phyloP scores from a whole-genome alignment of 1,140 invertebrate species.

The Drosophila lacertosa region DNA sequence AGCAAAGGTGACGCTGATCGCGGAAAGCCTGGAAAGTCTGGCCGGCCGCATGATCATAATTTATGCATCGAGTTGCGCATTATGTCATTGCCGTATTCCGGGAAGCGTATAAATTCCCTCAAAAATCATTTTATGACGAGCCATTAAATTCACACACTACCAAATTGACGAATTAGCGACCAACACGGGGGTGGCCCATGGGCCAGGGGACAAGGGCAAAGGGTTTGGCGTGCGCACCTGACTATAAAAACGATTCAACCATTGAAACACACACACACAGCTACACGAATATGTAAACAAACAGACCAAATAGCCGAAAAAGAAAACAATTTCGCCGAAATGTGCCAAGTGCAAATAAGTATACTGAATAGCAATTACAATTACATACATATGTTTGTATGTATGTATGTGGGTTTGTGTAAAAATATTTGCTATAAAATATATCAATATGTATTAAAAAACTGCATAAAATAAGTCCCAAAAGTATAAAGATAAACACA shows the following conservation, averaged over 20 bases:
- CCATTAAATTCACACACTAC: conserved; percentile 67
- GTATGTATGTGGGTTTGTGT: background rate
- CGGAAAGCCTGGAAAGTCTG: background rate
- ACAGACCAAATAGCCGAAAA: conserved; percentile 42
- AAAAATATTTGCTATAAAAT: no score
- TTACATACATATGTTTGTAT: background rate
- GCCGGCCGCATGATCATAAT: conserved; percentile 50
- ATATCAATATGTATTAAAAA: no score
- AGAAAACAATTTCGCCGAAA: conserved; percentile 45
- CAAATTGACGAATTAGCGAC: conserved; percentile 15
- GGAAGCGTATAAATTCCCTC: conserved; percentile 51
- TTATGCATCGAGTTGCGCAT: conserved; percentile 58
- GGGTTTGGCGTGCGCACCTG: conserved; percentile 64
- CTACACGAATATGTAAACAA: conserved; percentile 55
- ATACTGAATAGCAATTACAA: conserved; percentile 26
- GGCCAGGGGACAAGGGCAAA: background rate
- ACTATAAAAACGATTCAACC: conserved; percentile 62
- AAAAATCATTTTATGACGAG: conserved; percentile 64
- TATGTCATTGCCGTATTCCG: conserved; percentile 70
- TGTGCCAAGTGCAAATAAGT: conserved; percentile 77
- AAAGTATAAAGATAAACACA: no score
- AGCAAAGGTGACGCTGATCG: conserved; percentile 4
- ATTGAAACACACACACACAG: conserved; percentile 40
- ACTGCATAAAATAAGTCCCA: no score
- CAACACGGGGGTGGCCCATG: background rate